Evolutionary conservation across 2,888 invertebrate genomes (phyloP), one percentile per base, ranked within the genome.

Genomic region (Dermolepida albohirtum): DNA sequence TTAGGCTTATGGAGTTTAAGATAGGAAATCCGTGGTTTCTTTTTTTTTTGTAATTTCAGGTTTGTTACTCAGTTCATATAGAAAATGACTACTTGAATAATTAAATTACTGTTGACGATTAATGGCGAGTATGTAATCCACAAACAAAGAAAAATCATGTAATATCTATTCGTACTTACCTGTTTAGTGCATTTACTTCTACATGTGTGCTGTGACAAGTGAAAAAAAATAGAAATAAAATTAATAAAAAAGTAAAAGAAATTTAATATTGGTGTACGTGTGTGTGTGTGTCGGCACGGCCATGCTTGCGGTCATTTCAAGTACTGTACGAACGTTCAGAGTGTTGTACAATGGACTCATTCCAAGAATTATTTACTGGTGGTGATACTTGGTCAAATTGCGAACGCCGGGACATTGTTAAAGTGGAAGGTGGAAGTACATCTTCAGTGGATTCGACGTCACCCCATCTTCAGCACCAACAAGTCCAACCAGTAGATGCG

Each of bases 381-480:
- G 79, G 78, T 73, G 80, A 80, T 71, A 79, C 71, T 73, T 79
- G 80, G 80, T 69, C 74, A 43, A 68, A 74, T 43, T 67, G 66
- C 17, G 66, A 62, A 51, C 67, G 54, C 54, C 55, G 57, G 64
- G 70, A 67, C 40, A 68, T 50, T 68, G 51, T 55, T 66, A 49
- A 67, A 71, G 57, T 74, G 70, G 64, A 75, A 67, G 70, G 74
- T 67, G 71, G 71, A 39, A 70, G 70, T 64, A 77, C 78, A 52
- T 78, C 81, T 62, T 82, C 88, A 17, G 87, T 87, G 1, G 89
- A 88, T 76, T 88, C 88, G 72, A 87, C 89, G 8, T 88, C 88
- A 0, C 88, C 89, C 0, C 89, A 89, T 87, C 69, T 62, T 43
- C 70, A 52, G 14, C 67, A 64, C 11, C 66, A 62, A 12, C 62